Base-by-base conservation (phyloP, 1,140 invertebrate species). In the Meloidogyne exigua region DNA sequence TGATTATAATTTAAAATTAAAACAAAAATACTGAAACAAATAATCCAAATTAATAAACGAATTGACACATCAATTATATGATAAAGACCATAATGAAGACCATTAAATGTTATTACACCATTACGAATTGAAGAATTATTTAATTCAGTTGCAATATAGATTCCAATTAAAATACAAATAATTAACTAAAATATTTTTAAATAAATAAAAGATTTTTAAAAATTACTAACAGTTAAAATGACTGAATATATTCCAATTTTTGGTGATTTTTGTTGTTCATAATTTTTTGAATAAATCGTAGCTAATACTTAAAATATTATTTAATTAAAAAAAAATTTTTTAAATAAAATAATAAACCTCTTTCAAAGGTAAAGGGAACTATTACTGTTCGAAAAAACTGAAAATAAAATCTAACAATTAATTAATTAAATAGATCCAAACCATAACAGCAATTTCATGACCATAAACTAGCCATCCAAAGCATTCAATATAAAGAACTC, bases 11-110 rank as follows among this genome's bases (percentile, higher is more conserved):
- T 21, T 13, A 78, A 25, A 74, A 78, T 44, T 12, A 57, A 49
- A 44, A 78, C 63, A 44, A 78, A 78, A 15, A 78, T 67, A 23
- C 21, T 63, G 65, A 76, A 76, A 39, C 75, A 76, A 39, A 76
- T 42, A 25, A 76, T n/a, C 75, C 75, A 76, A 65, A 76, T 72
- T 26, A 76, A n/a, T 32, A 76, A 72, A 25, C 75, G 75, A 10
- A 76, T n/a, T 36, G 75, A 66, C 0, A 76, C 75, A 42, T 76
- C 75, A n/a, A 76, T 76, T 62, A 76, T 44, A n/a, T 76, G 75
- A n/a, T 69, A 76, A 42, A 68, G 39, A 26, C 42, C 75, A 64
- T 76, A 76, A 28, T 69, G 74, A 65, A 15, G 42, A 18, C 68
- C 75, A 32, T 36, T 13, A 49, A 76, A 76, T 23, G 67, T 57